Evolutionary conservation across 2,888 invertebrate species (phyloP).

Genomic region (Drosophila fungiperda): DNA sequence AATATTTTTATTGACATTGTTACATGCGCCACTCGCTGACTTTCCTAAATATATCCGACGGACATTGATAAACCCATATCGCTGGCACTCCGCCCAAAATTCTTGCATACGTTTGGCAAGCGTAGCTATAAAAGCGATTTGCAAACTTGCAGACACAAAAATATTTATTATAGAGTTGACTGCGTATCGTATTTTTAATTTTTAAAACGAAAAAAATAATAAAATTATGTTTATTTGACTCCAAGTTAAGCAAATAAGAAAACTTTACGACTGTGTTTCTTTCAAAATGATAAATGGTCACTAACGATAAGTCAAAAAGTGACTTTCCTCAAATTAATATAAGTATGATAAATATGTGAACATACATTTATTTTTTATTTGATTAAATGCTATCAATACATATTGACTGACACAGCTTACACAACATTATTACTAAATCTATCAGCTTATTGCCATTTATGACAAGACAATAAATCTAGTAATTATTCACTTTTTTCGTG

Average conservation of each 20-base stretch:
- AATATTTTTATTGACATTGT: constrained; percentile 30
- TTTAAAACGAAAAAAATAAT: neutral
- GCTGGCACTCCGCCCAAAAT: constrained; percentile 15
- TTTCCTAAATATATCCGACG: constrained; percentile 52
- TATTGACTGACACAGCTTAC: neutral
- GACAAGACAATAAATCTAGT: neutral
- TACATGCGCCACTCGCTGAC: constrained; percentile 45
- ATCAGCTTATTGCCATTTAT: neutral
- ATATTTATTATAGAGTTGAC: neutral
- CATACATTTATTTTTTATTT: neutral
- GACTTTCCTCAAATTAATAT: neutral
- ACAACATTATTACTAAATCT: neutral
- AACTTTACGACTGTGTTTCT: neutral
- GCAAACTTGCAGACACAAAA: neutral
- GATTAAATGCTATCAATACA: neutral
- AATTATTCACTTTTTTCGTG: no score
- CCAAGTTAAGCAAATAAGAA: neutral
- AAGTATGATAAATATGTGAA: neutral
- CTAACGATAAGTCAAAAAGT: neutral
- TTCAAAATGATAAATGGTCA: neutral
- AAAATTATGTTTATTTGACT: neutral
- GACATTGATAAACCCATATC: constrained; percentile 54
- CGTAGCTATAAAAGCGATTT: constrained; percentile 26
- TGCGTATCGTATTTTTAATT: neutral
- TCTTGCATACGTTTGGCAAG: constrained; percentile 48